Evolutionary conservation across 2,797 vertebrate species (phyloP).

Genomic region (Limosa lapponica): DNA sequence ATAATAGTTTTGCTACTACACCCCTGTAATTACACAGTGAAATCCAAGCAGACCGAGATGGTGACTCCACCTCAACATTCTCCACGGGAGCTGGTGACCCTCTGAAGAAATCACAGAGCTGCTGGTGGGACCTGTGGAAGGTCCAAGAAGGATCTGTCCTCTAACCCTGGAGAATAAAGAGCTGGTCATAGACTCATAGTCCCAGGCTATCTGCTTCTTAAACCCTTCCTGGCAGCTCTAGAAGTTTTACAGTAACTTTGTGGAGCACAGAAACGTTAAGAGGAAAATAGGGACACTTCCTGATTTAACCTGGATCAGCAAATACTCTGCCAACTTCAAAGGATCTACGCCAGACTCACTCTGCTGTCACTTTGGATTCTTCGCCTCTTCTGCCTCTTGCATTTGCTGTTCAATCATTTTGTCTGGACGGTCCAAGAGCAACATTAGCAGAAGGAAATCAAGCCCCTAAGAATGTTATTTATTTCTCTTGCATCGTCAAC

Average conservation of each 20-base stretch:
- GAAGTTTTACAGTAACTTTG: background rate
- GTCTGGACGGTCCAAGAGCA: background rate
- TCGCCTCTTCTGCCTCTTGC: background rate
- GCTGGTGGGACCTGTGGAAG: background rate
- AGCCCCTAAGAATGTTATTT: background rate
- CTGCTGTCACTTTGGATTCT: background rate
- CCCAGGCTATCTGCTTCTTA: background rate
- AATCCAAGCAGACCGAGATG: background rate
- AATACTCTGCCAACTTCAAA: background rate
- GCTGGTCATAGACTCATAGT: background rate
- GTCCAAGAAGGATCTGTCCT: background rate
- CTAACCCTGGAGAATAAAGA: background rate
- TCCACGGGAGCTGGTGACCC: background rate
- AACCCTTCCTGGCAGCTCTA: background rate
- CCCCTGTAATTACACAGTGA: accelerated
- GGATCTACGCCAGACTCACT: background rate
- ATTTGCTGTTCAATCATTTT: background rate
- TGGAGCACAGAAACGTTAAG: background rate
- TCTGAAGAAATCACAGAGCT: accelerated
- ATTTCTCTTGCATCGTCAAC: background rate
- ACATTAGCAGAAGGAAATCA: background rate
- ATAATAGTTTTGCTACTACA: background rate
- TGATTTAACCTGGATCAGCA: background rate
- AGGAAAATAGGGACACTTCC: background rate
- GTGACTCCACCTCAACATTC: background rate